Percentiles rank a stretch among this genome's conserved stretches.
Conservation (phyloP, 2,113 vertebrate genomes). For the Nannospalax galili region DNA sequence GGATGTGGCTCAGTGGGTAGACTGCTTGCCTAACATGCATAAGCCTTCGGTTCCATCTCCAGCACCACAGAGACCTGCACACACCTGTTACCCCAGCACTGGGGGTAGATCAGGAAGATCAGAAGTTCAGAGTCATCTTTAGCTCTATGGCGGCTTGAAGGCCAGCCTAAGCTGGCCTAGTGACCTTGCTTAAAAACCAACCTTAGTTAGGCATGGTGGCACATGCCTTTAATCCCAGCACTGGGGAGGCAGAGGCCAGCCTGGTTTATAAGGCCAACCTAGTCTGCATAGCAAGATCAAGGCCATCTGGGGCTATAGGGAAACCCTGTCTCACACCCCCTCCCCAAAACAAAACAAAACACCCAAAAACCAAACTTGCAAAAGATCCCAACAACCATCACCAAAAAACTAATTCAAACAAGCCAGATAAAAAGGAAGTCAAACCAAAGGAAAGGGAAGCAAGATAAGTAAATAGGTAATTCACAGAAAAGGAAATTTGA, state of each 20-base stretch:
- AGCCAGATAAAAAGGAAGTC: too few relatives aligned
- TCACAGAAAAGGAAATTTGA: not conserved
- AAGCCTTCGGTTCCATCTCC: not conserved
- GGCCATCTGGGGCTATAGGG: too few relatives aligned
- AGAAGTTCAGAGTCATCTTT: not conserved
- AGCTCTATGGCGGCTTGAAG: not conserved
- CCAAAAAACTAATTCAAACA: too few relatives aligned
- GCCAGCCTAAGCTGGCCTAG: not conserved
- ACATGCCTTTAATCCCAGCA: too few relatives aligned
- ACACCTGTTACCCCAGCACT: not conserved
- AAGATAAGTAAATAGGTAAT: not conserved
- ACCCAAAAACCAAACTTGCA: too few relatives aligned
- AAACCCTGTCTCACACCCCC: too few relatives aligned
- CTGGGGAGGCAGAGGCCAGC: too few relatives aligned
- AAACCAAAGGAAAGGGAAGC: not conserved
- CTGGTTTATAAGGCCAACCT: too few relatives aligned
- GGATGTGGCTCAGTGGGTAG: not conserved
- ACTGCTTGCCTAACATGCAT: not conserved
- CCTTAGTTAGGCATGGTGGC: not conserved
- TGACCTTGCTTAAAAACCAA: not conserved
- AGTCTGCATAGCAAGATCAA: too few relatives aligned
- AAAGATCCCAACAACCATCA: too few relatives aligned
- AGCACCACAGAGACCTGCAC: not conserved
- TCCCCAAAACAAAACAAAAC: not conserved
- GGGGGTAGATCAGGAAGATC: not conserved